A percentile compares a stretch with the other conserved stretches of the same genome.
These are phyloP conservation scores for Luffia ferchaultella DNA, from an alignment of 2,888 invertebrate genomes.

Conservation along the genomic window DNA sequence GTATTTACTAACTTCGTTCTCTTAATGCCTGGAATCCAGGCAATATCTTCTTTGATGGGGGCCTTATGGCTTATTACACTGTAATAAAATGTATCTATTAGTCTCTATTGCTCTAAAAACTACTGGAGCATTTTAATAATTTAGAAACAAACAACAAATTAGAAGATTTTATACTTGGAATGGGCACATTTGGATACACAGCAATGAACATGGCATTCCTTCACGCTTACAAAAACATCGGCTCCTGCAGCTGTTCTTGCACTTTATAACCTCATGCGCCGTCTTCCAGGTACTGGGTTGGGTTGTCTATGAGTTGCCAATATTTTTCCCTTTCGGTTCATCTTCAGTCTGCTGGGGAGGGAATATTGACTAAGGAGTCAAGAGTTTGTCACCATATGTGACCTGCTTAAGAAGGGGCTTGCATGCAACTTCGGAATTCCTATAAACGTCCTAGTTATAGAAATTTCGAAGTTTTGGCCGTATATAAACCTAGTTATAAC, in stretches of 20 bases:
- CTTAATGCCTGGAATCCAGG: too few species aligned
- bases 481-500: too few species aligned
- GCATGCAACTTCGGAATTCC: too few species aligned
- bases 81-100: too few species aligned
- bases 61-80: too few species aligned
- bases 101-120: too few species aligned
- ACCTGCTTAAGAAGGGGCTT: slow-evolving; percentile 7
- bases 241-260: slow-evolving; percentile 8
- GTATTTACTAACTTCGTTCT: too few species aligned
- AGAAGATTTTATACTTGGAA: slow-evolving; percentile 5
- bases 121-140: too few species aligned
- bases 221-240: slow-evolving; percentile 8
- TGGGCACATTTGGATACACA: slow-evolving; percentile 2
- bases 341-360: slow-evolving; percentile 10
- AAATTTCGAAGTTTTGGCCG: too few species aligned
- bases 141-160: too few species aligned
- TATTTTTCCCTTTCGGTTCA: slow-evolving; percentile 8
- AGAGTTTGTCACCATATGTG: slow-evolving; percentile 8
- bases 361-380: slow-evolving; percentile 5
- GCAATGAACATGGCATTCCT: slow-evolving; percentile 7
- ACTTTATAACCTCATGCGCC: slow-evolving; percentile 8
- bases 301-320: slow-evolving; percentile 6
- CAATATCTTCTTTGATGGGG: too few species aligned
- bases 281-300: slow-evolving; percentile 7
- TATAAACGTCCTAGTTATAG: too few species aligned